These are phyloP conservation scores for Sarcophilus harrisii DNA, from an alignment of 2,797 vertebrate genomes.

Conservation along the genomic window DNA sequence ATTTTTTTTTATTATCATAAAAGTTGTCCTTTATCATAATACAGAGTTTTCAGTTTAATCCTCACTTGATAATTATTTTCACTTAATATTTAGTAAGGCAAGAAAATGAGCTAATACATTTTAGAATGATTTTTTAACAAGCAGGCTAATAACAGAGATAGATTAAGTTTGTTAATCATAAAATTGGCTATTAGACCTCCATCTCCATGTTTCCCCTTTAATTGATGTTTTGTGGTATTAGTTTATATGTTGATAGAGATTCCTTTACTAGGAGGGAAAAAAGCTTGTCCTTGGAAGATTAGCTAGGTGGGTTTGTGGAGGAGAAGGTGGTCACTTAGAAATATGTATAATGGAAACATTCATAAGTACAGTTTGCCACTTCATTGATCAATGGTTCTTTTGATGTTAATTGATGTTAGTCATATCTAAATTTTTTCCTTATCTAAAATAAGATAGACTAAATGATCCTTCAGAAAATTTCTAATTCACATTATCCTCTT, in stretches of 20 bases:
- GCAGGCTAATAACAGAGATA: conserved; percentile 15
- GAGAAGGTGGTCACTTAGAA: background rate
- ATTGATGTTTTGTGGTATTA: conserved; percentile 32
- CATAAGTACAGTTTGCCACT: conserved; percentile 18
- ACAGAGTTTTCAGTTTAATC: background rate
- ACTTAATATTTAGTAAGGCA: background rate
- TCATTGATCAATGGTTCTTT: background rate
- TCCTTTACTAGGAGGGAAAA: background rate
- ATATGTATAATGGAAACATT: background rate
- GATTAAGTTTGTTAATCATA: background rate
- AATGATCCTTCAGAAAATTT: background rate
- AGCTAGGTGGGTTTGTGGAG: background rate
- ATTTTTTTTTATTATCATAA: background rate
- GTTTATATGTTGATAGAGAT: background rate
- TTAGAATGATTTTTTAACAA: conserved; percentile 18
- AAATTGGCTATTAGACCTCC: conserved; percentile 35
- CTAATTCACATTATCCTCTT: background rate
- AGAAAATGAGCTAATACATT: background rate
- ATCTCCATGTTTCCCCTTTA: background rate
- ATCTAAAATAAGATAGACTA: background rate
- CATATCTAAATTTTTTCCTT: no score
- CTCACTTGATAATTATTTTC: background rate
- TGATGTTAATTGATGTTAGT: no score
- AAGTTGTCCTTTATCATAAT: background rate
- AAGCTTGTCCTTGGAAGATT: background rate